These are phyloP conservation scores for Harpalus rubripes DNA, from an alignment of 2,888 invertebrate genomes.

Conservation along the genomic window DNA sequence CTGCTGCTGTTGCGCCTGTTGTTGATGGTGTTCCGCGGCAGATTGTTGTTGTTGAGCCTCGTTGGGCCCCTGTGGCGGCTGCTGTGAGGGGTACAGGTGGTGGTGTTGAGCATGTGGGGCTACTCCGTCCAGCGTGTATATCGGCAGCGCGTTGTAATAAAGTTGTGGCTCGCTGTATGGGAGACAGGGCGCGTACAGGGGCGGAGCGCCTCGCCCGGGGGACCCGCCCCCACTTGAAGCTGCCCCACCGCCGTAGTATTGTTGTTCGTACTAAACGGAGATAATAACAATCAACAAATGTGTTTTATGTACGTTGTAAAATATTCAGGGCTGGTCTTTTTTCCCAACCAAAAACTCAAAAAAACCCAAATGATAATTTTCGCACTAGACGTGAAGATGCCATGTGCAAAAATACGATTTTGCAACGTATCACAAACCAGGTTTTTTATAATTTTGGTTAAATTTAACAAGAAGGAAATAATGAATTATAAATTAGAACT, in stretches of 20 bases:
- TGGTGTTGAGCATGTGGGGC: constrained; percentile 20
- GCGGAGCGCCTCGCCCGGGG: constrained; percentile 49
- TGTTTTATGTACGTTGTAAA: too few species aligned
- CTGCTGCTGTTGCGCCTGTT: constrained; percentile 77
- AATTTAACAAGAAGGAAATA: too few species aligned
- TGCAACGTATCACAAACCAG: too few species aligned
- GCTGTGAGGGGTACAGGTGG: constrained; percentile 42
- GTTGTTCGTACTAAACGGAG: constrained; percentile 37
- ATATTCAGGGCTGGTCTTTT: too few species aligned
- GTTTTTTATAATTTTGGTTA: too few species aligned
- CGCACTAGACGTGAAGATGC: too few species aligned
- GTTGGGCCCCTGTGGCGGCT: constrained; percentile 29
- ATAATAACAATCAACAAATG: neutral
- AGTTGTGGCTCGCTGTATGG: constrained; percentile 67
- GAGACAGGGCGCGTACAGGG: constrained; percentile 70
- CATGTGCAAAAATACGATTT: too few species aligned
- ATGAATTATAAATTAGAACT: too few species aligned
- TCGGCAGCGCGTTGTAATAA: constrained; percentile 73
- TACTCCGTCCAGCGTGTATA: constrained; percentile 74
- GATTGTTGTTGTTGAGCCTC: constrained; percentile 57
- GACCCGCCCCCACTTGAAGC: constrained; percentile 70
- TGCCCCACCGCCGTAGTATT: constrained; percentile 67
- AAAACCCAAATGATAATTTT: too few species aligned
- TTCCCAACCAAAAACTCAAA: too few species aligned
- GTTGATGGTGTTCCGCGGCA: constrained; percentile 74